Evolutionary conservation across 2,113 vertebrate genomes (phyloP), one percentile per base, ranked within the genome.

Genomic region (Oxyruncus cristatus): DNA sequence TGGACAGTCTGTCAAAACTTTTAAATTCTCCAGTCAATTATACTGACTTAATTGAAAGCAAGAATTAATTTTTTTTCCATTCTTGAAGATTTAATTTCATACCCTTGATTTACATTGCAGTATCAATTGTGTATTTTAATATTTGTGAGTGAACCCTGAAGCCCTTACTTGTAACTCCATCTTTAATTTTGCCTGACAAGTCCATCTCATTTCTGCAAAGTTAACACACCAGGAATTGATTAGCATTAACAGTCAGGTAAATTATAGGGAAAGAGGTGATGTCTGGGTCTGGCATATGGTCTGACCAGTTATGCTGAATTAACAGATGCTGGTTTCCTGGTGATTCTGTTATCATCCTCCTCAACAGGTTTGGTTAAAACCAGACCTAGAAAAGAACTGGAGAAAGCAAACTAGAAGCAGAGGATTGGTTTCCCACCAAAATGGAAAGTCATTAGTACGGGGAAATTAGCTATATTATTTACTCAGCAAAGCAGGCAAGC

Each of bases 41-140:
- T 59, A 86, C 71, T 84, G 89, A 89, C 35, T 67, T 47, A 59
- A 83, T 22, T 86, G 55, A 86, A 80, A 79, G 52, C 58, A 83
- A 46, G 3, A 82, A 65, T 72, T 81, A n/a, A 47, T 73, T 67
- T 65, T 63, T 74, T 63, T 22, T 46, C 17, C 17, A 1, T 87
- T 85, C 49, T 52, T 59, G n/a, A 58, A 82, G 44, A 44, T 85
- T 91, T 61, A 63, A 20, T 91, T 74, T 83, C 67, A 66, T 80
- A 52, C 10, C 62, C 46, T 74, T 77, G 46, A 55, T 83, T 88
- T 88, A 80, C 44, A 26, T 80, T 92, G 74, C 21, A 11, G 11
- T 55, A 32, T 89, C 41, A 87, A 15, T 37, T 77, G 33, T 39
- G 5, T 47, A 19, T 88, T 97, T 76, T 76, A 65, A 89, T 91